Percentiles rank a stretch among this genome's conserved stretches.
These are phyloP conservation scores for Xestia ashworthii DNA, from an alignment of 2,888 invertebrate species.

Conservation along the genomic window DNA sequence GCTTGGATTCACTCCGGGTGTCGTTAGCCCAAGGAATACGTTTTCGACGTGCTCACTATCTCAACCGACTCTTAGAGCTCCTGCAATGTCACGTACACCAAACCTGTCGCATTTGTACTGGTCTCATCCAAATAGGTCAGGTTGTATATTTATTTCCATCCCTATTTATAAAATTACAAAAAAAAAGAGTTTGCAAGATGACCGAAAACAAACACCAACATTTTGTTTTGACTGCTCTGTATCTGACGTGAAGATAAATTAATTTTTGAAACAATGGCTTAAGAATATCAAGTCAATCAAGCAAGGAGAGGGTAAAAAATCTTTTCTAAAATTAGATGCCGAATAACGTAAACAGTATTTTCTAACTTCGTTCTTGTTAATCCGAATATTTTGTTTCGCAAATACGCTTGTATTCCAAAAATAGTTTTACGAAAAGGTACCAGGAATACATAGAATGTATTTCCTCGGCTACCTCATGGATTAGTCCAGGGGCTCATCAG, in stretches of 20 bases:
- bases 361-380: neutral
- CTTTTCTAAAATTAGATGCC: conserved; percentile 27
- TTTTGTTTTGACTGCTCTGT: conserved; percentile 45
- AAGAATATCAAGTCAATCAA: conserved; percentile 48
- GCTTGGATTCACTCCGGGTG: conserved; percentile 28
- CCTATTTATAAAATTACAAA: neutral
- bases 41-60: conserved; percentile 47
- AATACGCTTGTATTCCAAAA: conserved; percentile 29
- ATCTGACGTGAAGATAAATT: conserved; percentile 56
- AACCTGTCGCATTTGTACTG: conserved; percentile 25
- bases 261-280: conserved; percentile 53
- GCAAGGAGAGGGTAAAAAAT: conserved; percentile 18
- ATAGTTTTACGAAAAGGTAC: conserved; percentile 32
- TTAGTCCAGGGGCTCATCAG: conserved; percentile 79
- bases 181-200: conserved; percentile 22
- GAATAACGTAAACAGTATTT: conserved; percentile 32
- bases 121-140: conserved; percentile 35
- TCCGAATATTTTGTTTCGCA: conserved; percentile 4
- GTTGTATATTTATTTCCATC: conserved; percentile 8
- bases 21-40: conserved; percentile 52
- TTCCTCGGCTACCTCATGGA: conserved; percentile 67
- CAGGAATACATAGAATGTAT: conserved; percentile 63
- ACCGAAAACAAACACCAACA: conserved; percentile 47
- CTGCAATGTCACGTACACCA: conserved; percentile 47
- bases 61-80: conserved; percentile 19